These are phyloP conservation scores for Pentalonia nigronervosa DNA, from an alignment of 1,140 invertebrate genomes.

Conservation along the genomic window DNA sequence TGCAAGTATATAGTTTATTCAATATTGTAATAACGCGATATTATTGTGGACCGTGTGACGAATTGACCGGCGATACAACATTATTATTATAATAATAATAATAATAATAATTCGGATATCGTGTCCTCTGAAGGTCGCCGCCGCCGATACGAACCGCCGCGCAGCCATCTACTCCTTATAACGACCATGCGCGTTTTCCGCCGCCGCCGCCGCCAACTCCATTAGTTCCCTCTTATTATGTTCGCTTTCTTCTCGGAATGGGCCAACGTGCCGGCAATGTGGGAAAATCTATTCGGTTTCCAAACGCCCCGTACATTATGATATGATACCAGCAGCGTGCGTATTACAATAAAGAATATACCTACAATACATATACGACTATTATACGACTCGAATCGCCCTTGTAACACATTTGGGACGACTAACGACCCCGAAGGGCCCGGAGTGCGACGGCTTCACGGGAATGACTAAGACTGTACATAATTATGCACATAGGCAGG, in stretches of 20 bases:
- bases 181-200: background rate
- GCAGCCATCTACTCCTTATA: background rate
- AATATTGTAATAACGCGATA: background rate
- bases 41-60: constrained; percentile 17
- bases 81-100: background rate
- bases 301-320: background rate
- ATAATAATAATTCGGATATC: background rate
- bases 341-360: background rate
- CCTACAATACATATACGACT: background rate
- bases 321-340: background rate
- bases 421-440: background rate
- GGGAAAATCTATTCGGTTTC: background rate
- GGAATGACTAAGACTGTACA: background rate
- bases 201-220: background rate
- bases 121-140: background rate
- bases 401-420: constrained; percentile 12
- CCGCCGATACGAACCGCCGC: background rate
- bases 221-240: constrained; percentile 13
- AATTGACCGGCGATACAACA: background rate
- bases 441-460: background rate
- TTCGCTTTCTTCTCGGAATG: background rate
- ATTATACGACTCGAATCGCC: background rate
- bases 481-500: background rate
- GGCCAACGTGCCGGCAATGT: background rate
- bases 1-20: background rate